These are phyloP conservation scores for Mellilla xanthometata DNA, from an alignment of 2,888 invertebrate species.

Conservation along the genomic window DNA sequence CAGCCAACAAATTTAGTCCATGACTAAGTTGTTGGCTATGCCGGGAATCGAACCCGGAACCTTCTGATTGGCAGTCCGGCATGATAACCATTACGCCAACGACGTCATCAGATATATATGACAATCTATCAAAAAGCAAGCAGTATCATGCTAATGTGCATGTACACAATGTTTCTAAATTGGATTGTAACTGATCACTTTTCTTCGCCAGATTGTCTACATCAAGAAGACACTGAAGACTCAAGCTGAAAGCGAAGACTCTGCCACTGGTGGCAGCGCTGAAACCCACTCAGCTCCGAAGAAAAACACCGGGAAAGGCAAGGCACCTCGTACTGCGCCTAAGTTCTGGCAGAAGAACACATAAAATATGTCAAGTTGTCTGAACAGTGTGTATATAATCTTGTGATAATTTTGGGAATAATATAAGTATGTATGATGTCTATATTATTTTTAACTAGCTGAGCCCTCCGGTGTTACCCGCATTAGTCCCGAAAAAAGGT, in stretches of 20 bases:
- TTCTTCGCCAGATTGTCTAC: conserved; percentile 85
- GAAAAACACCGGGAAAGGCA: conserved; percentile 90
- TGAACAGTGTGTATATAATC: conserved; percentile 21
- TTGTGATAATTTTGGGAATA: conserved; percentile 26
- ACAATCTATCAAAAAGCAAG: too few relatives aligned
- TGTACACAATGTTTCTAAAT: too few relatives aligned
- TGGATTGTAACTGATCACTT: neutral
- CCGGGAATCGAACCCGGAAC: too few relatives aligned
- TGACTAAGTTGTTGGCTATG: too few relatives aligned
- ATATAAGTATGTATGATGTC: conserved; percentile 20
- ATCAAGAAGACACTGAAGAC: conserved; percentile 95
- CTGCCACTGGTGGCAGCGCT: conserved; percentile 87
- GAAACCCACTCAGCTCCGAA: conserved; percentile 78
- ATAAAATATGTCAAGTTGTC: conserved; percentile 40
- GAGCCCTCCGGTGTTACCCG: too few relatives aligned
- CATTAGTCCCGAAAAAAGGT: too few relatives aligned
- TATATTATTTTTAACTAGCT: neutral
- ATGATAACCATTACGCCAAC: too few relatives aligned
- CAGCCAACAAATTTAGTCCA: too few relatives aligned
- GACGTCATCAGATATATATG: too few relatives aligned
- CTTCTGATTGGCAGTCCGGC: too few relatives aligned
- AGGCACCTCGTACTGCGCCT: conserved; percentile 85
- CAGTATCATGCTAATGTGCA: too few relatives aligned
- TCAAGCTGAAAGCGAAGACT: conserved; percentile 93
- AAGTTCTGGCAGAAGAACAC: conserved; percentile 87